These are phyloP conservation scores for Eupithecia abbreviata DNA, from an alignment of 2,888 invertebrate species.

Conservation along the genomic window DNA sequence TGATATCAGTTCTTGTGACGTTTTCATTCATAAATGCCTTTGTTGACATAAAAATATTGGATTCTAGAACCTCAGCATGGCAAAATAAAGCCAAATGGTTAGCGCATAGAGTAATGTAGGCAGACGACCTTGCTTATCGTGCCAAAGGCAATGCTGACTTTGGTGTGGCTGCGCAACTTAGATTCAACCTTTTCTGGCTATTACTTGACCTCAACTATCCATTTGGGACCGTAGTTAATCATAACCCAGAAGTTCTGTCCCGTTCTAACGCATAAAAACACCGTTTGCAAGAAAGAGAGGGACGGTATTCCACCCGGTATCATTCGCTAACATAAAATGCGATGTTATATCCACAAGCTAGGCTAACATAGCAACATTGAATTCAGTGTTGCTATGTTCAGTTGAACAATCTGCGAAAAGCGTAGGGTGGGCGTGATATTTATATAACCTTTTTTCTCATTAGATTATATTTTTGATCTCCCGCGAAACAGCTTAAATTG, in stretches of 20 bases:
- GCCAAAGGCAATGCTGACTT: not conserved
- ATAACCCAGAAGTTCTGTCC: not conserved
- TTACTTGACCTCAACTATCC: not conserved
- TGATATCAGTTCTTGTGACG: not conserved
- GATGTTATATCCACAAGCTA: not conserved
- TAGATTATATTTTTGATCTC: no score
- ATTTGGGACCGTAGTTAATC: slow-evolving; percentile 6
- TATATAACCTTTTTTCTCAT: no score
- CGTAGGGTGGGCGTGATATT: no score
- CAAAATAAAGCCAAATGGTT: not conserved
- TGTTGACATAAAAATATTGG: not conserved
- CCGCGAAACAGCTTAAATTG: no score
- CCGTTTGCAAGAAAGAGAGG: not conserved
- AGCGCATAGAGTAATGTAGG: not conserved
- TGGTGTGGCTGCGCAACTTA: not conserved
- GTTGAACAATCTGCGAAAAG: no score
- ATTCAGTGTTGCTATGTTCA: no score
- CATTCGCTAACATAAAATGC: not conserved
- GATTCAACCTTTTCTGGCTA: slow-evolving; percentile 1
- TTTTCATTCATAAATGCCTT: not conserved
- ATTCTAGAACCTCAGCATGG: not conserved
- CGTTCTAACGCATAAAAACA: not conserved
- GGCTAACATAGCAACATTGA: not conserved
- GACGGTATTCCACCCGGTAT: not conserved
- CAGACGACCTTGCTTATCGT: not conserved